A percentile compares a stretch with the other conserved stretches of the same genome.
These are phyloP conservation scores for Athene noctua DNA, from an alignment of 2,113 vertebrate species.

Conservation along the genomic window DNA sequence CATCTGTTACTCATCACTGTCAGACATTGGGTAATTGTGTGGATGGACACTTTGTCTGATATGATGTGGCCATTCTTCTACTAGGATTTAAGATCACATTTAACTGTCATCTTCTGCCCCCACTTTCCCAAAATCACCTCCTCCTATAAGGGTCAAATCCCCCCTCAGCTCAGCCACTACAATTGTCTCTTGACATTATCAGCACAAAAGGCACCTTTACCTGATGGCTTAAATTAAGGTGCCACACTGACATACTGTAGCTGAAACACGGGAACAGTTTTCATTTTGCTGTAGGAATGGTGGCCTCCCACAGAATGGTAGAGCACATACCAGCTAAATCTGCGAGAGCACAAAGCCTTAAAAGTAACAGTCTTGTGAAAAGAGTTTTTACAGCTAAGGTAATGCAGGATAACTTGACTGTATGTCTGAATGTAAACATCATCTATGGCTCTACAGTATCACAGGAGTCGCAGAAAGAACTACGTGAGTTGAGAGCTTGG, in stretches of 20 bases:
- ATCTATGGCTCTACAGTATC: background rate
- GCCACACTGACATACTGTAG: accelerated
- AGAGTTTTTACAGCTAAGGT: background rate
- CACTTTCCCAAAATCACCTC: background rate
- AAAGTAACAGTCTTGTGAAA: background rate
- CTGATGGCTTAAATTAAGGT: accelerated
- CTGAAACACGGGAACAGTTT: background rate
- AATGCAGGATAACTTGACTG: background rate
- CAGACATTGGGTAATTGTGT: background rate
- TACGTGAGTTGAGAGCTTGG: accelerated
- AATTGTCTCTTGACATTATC: background rate
- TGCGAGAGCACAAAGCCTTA: background rate
- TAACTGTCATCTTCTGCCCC: background rate
- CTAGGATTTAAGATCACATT: background rate
- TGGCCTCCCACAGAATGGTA: background rate
- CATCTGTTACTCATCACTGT: background rate
- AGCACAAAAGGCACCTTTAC: background rate
- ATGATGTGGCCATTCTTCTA: background rate
- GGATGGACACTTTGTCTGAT: background rate
- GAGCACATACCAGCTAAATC: background rate
- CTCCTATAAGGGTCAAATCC: background rate
- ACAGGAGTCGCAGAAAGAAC: background rate
- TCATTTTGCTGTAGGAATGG: background rate
- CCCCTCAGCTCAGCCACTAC: background rate
- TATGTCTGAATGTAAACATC: background rate